Conservation (phyloP, 2,797 vertebrate genomes). For the Cheirogaleus major region DNA sequence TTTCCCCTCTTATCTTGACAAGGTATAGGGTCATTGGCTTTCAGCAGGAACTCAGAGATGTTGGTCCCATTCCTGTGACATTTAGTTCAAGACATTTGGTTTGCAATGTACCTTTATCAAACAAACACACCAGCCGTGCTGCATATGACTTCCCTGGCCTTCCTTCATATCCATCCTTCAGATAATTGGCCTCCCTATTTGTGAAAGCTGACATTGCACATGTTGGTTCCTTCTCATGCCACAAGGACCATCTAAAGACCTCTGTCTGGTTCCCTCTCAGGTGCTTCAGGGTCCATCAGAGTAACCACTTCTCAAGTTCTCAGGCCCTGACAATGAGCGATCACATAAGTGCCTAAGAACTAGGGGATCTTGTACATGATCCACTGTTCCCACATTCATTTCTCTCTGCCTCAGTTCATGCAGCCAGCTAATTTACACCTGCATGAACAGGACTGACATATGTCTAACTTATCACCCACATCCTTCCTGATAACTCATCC, state of each 20-base stretch:
- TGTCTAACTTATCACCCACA: not conserved
- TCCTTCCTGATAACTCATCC: not conserved
- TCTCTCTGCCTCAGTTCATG: not conserved
- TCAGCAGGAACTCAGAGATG: no score
- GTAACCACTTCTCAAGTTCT: not conserved
- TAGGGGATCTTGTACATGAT: not conserved
- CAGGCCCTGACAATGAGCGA: not conserved
- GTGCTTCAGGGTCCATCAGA: not conserved
- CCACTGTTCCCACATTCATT: not conserved
- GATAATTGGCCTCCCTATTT: not conserved
- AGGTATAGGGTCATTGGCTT: no score
- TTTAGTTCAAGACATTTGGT: no score
- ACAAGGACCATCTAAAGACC: not conserved
- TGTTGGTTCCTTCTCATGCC: not conserved
- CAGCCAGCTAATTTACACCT: not conserved
- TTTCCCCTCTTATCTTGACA: not conserved
- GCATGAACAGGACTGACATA: no score
- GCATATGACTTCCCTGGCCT: not conserved
- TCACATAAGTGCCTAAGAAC: not conserved
- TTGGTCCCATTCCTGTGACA: not conserved
- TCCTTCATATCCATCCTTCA: not conserved
- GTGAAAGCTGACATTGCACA: accelerated
- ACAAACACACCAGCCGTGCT: not conserved
- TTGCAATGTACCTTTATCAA: not conserved
- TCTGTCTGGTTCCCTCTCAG: not conserved